These are phyloP conservation scores for Nesidiocoris tenuis DNA, from an alignment of 2,888 invertebrate species.

Conservation along the genomic window DNA sequence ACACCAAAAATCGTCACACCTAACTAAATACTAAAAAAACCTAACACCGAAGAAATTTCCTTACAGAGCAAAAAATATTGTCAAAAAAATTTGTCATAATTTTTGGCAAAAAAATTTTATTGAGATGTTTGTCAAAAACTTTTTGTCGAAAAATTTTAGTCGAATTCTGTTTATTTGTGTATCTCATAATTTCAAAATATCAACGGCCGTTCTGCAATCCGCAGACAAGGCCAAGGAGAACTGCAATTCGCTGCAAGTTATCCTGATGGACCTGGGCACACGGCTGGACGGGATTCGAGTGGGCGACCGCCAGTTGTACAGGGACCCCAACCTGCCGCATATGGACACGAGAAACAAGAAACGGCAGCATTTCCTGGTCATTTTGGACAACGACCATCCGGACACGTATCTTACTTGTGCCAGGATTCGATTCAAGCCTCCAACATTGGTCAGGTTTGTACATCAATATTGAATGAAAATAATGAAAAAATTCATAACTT, in stretches of 20 bases:
- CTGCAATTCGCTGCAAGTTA: conserved; percentile 77
- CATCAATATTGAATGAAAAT: neutral
- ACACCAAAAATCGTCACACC: too few species aligned
- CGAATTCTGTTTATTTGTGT: too few species aligned
- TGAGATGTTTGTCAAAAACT: too few species aligned
- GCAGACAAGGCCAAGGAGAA: conserved; percentile 68
- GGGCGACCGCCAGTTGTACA: conserved; percentile 63
- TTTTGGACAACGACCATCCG: conserved; percentile 73
- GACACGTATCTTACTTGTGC: conserved; percentile 81
- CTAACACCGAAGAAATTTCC: too few species aligned
- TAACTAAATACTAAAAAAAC: too few species aligned
- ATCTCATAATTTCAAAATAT: too few species aligned
- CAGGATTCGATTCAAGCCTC: conserved; percentile 68
- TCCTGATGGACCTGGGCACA: conserved; percentile 62
- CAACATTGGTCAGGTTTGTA: conserved; percentile 72
- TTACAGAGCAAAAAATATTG: too few species aligned
- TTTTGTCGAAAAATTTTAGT: too few species aligned
- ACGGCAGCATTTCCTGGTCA: conserved; percentile 74
- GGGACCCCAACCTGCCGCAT: conserved; percentile 70
- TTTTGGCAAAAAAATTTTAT: too few species aligned
- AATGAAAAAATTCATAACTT: too few species aligned
- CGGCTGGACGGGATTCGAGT: conserved; percentile 72
- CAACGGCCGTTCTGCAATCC: conserved; percentile 46
- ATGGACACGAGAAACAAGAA: conserved; percentile 74
- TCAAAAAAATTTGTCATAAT: too few species aligned